Evolutionary conservation across 2,113 vertebrate genomes (phyloP).

Genomic region (Mungos mungo): DNA sequence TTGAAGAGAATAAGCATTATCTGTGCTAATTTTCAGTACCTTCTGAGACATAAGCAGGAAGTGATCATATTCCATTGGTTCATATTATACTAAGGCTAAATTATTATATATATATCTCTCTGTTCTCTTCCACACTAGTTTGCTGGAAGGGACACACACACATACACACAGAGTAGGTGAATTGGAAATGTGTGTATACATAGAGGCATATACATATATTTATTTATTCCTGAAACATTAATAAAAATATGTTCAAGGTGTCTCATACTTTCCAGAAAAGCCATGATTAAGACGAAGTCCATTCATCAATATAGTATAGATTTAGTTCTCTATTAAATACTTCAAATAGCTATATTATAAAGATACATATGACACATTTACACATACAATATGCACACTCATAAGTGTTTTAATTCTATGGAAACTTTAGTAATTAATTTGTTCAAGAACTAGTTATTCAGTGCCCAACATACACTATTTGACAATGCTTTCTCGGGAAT

Average conservation of each 20-base stretch:
- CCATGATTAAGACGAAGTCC: background rate
- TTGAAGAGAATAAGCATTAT: background rate
- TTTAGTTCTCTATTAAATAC: background rate
- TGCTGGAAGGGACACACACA: background rate
- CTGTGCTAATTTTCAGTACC: background rate
- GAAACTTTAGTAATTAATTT: background rate
- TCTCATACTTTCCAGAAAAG: background rate
- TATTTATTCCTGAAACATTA: background rate
- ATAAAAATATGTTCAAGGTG: background rate
- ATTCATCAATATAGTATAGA: background rate
- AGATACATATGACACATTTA: background rate
- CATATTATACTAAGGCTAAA: background rate
- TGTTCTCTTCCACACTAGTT: background rate
- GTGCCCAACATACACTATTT: background rate
- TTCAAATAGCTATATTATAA: background rate
- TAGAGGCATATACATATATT: background rate
- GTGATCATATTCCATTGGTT: background rate
- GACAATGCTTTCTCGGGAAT: background rate
- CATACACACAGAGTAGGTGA: background rate
- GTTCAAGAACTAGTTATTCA: background rate
- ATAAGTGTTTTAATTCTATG: background rate
- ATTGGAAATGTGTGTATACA: background rate
- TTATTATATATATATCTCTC: background rate
- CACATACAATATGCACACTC: background rate
- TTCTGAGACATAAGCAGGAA: background rate